These are phyloP conservation scores for Lemur catta DNA, from an alignment of 2,797 vertebrate genomes.

Conservation along the genomic window DNA sequence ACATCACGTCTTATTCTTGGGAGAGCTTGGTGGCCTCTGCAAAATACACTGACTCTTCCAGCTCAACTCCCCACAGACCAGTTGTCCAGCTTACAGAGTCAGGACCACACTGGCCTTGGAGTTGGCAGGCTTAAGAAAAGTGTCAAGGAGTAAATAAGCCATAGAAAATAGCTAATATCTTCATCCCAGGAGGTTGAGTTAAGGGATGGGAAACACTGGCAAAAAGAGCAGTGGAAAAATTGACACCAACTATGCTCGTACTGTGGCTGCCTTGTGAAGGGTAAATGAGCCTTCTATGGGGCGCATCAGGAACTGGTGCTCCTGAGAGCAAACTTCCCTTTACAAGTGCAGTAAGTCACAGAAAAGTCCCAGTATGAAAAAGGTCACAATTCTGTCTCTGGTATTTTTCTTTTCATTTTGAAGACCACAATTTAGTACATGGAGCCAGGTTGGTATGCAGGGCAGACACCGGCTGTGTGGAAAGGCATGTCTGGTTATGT, in stretches of 20 bases:
- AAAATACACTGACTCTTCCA: not conserved
- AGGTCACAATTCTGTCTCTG: not conserved
- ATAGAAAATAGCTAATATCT: conserved; percentile 43
- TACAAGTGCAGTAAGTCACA: not conserved
- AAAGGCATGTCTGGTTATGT: not conserved
- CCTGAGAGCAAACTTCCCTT: not conserved
- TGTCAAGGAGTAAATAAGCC: conserved; percentile 53
- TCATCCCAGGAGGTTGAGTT: not conserved
- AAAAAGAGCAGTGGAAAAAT: not conserved
- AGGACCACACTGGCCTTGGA: conserved; percentile 9
- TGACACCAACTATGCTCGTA: not conserved
- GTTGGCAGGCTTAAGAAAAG: conserved; percentile 21
- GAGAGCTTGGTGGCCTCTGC: not conserved
- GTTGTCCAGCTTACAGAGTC: conserved; percentile 10
- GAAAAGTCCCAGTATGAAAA: not conserved
- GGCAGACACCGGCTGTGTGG: not conserved
- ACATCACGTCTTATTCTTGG: not conserved
- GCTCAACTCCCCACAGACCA: not conserved
- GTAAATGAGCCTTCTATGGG: not conserved
- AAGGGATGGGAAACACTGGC: not conserved
- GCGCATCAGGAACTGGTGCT: not conserved
- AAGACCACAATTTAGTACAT: conserved; percentile 6
- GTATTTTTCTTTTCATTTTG: not conserved
- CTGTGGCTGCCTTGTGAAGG: not conserved
- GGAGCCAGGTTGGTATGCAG: not conserved